Evolutionary conservation across 1,140 invertebrate genomes (phyloP).

Genomic region (Araneus ventricosus): DNA sequence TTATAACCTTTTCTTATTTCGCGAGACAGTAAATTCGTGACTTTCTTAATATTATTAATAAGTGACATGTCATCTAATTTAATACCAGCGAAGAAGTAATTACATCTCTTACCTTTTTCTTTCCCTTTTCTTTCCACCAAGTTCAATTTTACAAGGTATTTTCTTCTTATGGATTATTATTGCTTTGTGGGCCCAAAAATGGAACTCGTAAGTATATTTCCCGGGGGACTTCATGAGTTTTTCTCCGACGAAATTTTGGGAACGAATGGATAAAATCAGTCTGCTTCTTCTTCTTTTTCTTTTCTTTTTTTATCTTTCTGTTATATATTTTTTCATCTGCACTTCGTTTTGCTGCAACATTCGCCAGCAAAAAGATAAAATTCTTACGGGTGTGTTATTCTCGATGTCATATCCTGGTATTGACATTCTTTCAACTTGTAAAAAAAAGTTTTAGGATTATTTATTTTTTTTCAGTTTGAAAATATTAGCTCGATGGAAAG

Average conservation of each 20-base stretch:
- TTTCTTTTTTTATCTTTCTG: background rate
- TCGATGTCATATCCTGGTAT: conserved; percentile 10
- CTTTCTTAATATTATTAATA: background rate
- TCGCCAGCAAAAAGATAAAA: background rate
- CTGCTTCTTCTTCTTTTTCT: background rate
- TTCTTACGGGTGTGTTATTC: conserved; percentile 19
- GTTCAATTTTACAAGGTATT: background rate
- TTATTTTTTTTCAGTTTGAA: background rate
- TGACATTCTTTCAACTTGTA: conserved; percentile 5
- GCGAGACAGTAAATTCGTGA: too few relatives aligned
- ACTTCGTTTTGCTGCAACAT: background rate
- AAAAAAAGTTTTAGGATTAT: conserved; percentile 1
- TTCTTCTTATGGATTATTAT: conserved; percentile 6
- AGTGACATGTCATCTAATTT: background rate
- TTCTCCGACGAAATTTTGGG: background rate
- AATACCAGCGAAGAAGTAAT: background rate
- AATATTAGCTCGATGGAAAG: background rate
- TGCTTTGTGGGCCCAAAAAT: conserved; percentile 21
- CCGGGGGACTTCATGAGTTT: background rate
- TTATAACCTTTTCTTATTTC: too few relatives aligned
- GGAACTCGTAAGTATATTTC: conserved; percentile 2
- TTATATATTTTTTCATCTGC: background rate
- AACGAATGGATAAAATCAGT: conserved; percentile 4
- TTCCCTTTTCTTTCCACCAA: background rate
- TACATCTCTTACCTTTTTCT: background rate